Evolutionary conservation across 1,140 invertebrate genomes (phyloP), one percentile per base, ranked within the genome.

Genomic region (Copidosoma floridanum): DNA sequence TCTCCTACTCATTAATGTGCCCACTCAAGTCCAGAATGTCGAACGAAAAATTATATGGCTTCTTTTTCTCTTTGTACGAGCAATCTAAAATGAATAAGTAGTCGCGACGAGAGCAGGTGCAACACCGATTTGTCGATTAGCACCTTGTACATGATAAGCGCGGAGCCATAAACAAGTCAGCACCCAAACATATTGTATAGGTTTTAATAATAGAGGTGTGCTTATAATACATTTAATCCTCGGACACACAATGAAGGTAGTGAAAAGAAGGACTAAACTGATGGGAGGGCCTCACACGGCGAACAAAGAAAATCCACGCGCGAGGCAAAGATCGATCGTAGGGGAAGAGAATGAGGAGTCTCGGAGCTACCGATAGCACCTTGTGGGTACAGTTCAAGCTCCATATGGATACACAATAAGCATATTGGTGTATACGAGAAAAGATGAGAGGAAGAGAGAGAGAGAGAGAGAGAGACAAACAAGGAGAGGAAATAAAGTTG

Each of bases 361-460:
- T n/a, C n/a, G 21, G 18, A 35, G 46, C 55, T 50, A 57, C 46
- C 35, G 46, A 50, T 57, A 57, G 44, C 23, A 5, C 3, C 41
- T 16, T 6, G 18, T 41, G 12, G n/a, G n/a, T n/a, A n/a, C n/a
- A n/a, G n/a, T n/a, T n/a, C 71, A 73, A 74, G 67, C 60, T 60
- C 68, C 69, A 64, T 72, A 68, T 73, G 72, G 70, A 73, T 66
- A 69, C 65, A 68, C n/a, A 68, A 73, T 66, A 73, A 65, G 66
- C 68, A 57, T n/a, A n/a, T n/a, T n/a, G n/a, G n/a, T 72, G 67
- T 69, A 71, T 58, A 50, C 53, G 56, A 41, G 46, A 27, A 63
- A 35, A 44, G 24, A 47, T n/a, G n/a, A n/a, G n/a, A n/a, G 52
- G 35, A 24, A 47, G 57, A 52, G 47, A 50, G 54, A 50, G 59